Evolutionary conservation across 92 coral and sea anemone species (phyloP), one percentile per base, ranked within the genome.

Genomic region (Epizoanthus fatuus): DNA sequence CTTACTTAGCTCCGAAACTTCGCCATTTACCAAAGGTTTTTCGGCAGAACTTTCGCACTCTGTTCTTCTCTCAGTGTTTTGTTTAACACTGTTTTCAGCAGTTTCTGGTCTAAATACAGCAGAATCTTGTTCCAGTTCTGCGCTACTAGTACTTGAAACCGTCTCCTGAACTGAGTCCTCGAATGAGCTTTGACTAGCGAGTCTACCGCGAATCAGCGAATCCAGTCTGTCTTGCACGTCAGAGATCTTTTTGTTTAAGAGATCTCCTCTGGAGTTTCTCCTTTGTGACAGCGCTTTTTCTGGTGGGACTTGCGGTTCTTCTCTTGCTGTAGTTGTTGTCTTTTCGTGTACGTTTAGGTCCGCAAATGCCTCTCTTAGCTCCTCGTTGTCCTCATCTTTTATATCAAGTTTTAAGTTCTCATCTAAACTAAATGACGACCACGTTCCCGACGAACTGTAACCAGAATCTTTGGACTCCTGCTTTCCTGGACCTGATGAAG

Each of bases 401-500:
- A 78, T 70, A 58, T 86, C 80, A 7, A 79, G 86, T 77, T 88
- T 92, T 15, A 76, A 66, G 55, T 88, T 93, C 15, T 91, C 96
- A 83, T 84, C 89, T 19, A 85, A 68, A 85, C 96, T 93, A 52
- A 84, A 59, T 3, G 95, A 95, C 2, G 97, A 82, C 54, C 84
- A 57, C 52, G 98, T 90, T 81, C 90, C 84, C 12, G 98, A 94
- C 17, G 98, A 95, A 39, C 91, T 85, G 45, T 95, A 95, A 7
- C 94, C 98, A 53, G 95, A 92, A 62, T 95, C 98, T 6, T 86
- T 84, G 20, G 92, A 90, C 35, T 72, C 86, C 54, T 86, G 84
- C 16, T 86, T 84, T 5, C 25, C 78, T 22, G 75, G 45, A 11
- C 83, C 38, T 0, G 64, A 72, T 20, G 70, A 29, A 10, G 39